phyloP scores from a whole-genome alignment of 1,140 invertebrate species.

The Phenacoccus solenopsis region DNA sequence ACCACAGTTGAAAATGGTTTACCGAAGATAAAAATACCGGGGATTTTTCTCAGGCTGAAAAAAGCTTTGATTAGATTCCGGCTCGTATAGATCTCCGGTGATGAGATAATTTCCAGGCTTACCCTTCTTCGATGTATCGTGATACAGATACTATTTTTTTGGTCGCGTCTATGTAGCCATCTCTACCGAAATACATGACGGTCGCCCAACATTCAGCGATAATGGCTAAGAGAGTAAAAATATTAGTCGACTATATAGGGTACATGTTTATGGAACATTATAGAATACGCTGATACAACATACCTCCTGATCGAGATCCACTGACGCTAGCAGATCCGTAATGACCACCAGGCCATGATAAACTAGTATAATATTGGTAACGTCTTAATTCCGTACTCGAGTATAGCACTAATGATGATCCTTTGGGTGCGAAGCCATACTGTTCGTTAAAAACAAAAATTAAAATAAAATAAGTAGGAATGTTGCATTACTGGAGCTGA shows the following conservation, averaged over 20 bases:
- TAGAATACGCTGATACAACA: background rate
- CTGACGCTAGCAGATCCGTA: constrained; percentile 93
- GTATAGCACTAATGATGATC: constrained; percentile 89
- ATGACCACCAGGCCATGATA: constrained; percentile 97
- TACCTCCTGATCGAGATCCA: constrained; percentile 70
- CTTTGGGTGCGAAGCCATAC: constrained; percentile 97
- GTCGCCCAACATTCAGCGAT: constrained; percentile 97
- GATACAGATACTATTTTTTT: constrained; percentile 71
- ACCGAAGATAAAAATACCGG: constrained; percentile 80
- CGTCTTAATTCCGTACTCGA: constrained; percentile 62
- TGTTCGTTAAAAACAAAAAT: constrained; percentile 39
- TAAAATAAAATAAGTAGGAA: too few species aligned
- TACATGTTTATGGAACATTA: too few species aligned
- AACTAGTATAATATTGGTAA: constrained; percentile 83
- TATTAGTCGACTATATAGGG: constrained; percentile 35
- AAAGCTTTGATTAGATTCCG: too few species aligned
- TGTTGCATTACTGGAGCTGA: too few species aligned
- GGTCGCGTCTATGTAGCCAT: constrained; percentile 78
- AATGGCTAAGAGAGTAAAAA: constrained; percentile 35
- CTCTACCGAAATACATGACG: constrained; percentile 73
- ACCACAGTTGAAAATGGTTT: constrained; percentile 83
- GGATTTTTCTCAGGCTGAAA: constrained; percentile 59
- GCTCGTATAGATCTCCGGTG: constrained; percentile 86
- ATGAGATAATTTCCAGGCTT: constrained; percentile 92
- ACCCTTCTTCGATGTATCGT: constrained; percentile 63